Evolutionary conservation across 2,888 invertebrate genomes (phyloP).

Genomic region (Linnaemya vulpina): DNA sequence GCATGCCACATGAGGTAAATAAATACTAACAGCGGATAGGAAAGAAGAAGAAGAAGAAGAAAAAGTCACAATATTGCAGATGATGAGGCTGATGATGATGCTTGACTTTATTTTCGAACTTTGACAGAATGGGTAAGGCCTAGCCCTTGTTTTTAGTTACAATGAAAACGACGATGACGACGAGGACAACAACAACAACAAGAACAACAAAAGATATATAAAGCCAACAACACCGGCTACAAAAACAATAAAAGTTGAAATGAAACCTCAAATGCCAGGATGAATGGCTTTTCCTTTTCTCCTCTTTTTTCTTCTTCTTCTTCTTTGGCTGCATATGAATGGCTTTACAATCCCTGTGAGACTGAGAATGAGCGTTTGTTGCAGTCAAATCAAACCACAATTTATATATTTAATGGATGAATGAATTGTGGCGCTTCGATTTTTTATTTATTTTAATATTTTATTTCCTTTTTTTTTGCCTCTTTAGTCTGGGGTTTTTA

Average conservation of each 20-base stretch:
- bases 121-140: constrained; percentile 71
- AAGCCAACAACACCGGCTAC: constrained; percentile 12
- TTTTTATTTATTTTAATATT: constrained; percentile 23
- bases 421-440: constrained; percentile 71
- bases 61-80: constrained; percentile 56
- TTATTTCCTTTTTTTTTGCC: not conserved
- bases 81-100: constrained; percentile 60
- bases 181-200: constrained; percentile 9
- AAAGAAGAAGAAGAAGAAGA: constrained; percentile 13
- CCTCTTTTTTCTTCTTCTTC: not conserved
- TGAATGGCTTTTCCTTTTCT: constrained; percentile 54
- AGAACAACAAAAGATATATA: constrained; percentile 10
- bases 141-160: constrained; percentile 67
- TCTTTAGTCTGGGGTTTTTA: constrained; percentile 47
- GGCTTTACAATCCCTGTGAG: constrained; percentile 58
- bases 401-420: constrained; percentile 71
- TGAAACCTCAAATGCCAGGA: constrained; percentile 65
- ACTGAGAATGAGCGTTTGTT: constrained; percentile 50
- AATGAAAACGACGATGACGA: constrained; percentile 40
- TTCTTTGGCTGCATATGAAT: constrained; percentile 59
- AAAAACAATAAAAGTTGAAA: constrained; percentile 53
- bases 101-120: constrained; percentile 71
- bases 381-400: constrained; percentile 68
- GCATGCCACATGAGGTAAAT: constrained; percentile 69
- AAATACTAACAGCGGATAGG: constrained; percentile 25